Base-by-base conservation (phyloP, 2,888 invertebrate genomes). In the Sinopyrophorus schimmeli region DNA sequence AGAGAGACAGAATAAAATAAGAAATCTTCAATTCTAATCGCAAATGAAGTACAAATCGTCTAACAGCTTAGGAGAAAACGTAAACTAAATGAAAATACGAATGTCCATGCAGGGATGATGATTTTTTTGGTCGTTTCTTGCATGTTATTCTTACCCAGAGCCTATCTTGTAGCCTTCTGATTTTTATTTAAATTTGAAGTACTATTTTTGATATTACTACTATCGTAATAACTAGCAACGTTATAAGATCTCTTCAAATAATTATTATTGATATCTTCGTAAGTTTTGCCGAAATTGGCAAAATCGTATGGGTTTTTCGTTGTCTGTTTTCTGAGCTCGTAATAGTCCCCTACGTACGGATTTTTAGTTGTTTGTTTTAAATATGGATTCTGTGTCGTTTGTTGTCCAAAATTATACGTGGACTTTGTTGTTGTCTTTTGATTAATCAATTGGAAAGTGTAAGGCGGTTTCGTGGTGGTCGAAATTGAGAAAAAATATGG, bases 291-390 rank as follows among this genome's bases (percentile, higher is more conserved):
- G 61, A 75, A 74, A 61, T 74, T 70, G 47, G 71, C 72, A 63
- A 76, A 76, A 63, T 77, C 69, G 61, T 76, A 76, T 2, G 76
- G 76, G 61, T 72, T 80, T 69, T 79, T 80, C 4, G 83, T 82
- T 1, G 83, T 81, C 37, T 63, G 67, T 64, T 67, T 70, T 62
- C 73, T 66, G 64, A 70, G 57, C 68, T 69, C 46, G 68, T 72
- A 70, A 66, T 73, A 60, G 75, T 77, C 63, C 34, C 70, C 69
- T 51, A 71, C 54, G 67, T 80, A 81, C 1, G 81, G 80, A 63
- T 76, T 80, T 68, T 75, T 76, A 6, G 81, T 81, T 7, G 79
- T 76, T 10, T 77, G 48, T 37, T 31, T 50, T 60, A 46, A 55
- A 47, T 59, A 64, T 26, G 69, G 66, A 49, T 66, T 71, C 54